phyloP scores from a whole-genome alignment of 2,113 vertebrate species.

The Antechinus flavipes region DNA sequence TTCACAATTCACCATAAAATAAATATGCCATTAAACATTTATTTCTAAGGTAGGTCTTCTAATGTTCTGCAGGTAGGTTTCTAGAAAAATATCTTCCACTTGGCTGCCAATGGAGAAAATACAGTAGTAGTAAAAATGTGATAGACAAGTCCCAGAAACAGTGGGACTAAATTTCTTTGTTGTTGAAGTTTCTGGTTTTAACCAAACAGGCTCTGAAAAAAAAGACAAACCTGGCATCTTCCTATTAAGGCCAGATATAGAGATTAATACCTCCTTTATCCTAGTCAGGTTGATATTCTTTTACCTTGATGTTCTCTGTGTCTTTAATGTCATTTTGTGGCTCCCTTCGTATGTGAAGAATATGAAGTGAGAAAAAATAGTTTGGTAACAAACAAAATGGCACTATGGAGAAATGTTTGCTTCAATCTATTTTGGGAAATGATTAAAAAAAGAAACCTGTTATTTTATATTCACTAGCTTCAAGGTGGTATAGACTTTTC shows the following conservation, averaged over 20 bases:
- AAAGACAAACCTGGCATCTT: background rate
- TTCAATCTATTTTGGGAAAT: background rate
- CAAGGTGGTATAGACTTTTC: background rate
- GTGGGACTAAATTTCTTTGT: background rate
- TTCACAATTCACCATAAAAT: conserved; percentile 21
- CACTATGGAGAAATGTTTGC: background rate
- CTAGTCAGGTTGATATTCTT: background rate
- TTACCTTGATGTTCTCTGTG: background rate
- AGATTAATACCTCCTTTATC: background rate
- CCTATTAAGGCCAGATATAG: background rate
- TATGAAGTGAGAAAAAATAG: background rate
- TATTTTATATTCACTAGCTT: background rate
- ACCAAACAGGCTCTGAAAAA: background rate
- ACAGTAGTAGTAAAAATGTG: background rate
- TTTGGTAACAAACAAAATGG: background rate
- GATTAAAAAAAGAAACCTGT: too few relatives aligned
- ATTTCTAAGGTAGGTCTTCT: background rate
- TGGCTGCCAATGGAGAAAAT: background rate
- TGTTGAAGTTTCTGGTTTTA: background rate
- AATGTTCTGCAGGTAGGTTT: background rate
- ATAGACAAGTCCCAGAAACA: background rate
- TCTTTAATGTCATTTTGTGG: background rate
- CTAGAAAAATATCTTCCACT: background rate
- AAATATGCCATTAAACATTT: background rate
- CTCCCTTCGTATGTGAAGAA: background rate